A percentile compares a stretch with the other conserved stretches of the same genome.
phyloP scores from a whole-genome alignment of 2,888 invertebrate genomes.

The Monoplex corrugatus region DNA sequence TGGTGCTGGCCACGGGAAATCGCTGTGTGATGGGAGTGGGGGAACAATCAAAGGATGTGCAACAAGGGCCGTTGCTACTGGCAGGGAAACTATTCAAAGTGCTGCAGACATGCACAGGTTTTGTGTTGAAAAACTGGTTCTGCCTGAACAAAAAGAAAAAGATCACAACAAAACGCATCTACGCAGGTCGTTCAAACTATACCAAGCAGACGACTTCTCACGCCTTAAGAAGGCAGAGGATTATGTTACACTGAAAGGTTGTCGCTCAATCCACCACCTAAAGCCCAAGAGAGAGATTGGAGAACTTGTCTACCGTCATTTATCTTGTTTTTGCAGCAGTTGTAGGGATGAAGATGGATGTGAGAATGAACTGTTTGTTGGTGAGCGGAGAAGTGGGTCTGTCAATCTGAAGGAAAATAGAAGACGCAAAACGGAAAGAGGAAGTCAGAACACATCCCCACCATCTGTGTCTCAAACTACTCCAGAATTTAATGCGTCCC shows the following conservation, averaged over 20 bases:
- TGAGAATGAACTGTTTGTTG: too few relatives aligned
- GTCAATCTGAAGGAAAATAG: not conserved
- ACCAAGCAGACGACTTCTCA: not conserved
- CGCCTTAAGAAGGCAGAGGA: constrained; percentile 17
- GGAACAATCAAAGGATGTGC: constrained; percentile 1
- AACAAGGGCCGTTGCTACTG: constrained; percentile 20
- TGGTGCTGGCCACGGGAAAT: constrained; percentile 41
- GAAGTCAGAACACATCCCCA: constrained; percentile 4
- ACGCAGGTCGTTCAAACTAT: not conserved
- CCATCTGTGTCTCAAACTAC: constrained; percentile 9
- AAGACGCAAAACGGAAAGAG: constrained; percentile 1
- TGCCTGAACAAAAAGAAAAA: not conserved
- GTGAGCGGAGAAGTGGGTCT: not conserved
- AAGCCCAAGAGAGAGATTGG: constrained; percentile 22
- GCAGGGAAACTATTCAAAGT: constrained; percentile 2
- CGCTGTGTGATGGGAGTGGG: constrained; percentile 31
- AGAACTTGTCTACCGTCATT: constrained; percentile 11
- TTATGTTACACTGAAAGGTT: constrained; percentile 12
- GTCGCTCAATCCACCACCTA: constrained; percentile 12
- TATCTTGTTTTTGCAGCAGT: constrained; percentile 3
- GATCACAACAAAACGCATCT: not conserved
- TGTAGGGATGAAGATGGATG: too few relatives aligned
- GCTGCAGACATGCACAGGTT: constrained; percentile 4
- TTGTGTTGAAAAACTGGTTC: not conserved
- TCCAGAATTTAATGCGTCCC: not conserved